phyloP scores from a whole-genome alignment of 2,113 vertebrate genomes.

The Lophochroa leadbeateri region DNA sequence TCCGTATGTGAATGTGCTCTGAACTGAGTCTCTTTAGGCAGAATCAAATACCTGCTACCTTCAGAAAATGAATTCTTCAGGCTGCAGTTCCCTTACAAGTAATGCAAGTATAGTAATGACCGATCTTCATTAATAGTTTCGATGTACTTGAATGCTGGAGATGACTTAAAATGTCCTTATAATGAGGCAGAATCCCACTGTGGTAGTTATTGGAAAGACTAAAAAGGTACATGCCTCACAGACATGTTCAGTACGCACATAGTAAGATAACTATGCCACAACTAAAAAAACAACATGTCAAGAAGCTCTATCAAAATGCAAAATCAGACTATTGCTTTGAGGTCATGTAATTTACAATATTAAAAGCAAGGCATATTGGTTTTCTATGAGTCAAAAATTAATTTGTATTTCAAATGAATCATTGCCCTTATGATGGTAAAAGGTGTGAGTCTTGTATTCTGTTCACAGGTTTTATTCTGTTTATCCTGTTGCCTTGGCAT shows the following conservation, averaged over 20 bases:
- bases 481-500: background rate
- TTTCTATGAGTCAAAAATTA: constrained; percentile 7
- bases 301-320: background rate
- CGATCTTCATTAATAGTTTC: background rate
- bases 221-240: background rate
- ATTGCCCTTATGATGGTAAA: background rate
- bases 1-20: background rate
- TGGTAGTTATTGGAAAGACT: background rate
- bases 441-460: background rate
- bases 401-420: background rate
- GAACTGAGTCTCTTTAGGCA: background rate
- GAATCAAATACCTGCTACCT: background rate
- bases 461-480: background rate
- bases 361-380: background rate
- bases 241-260: background rate
- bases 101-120: background rate
- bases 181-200: background rate
- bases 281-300: background rate
- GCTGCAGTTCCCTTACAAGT: background rate
- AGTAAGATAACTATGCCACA: background rate
- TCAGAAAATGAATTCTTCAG: background rate
- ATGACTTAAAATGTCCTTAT: background rate
- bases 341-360: background rate
- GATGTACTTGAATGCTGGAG: background rate
- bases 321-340: background rate